Percentiles rank a stretch among this genome's conserved stretches.
These are phyloP conservation scores for Cyanoliseus patagonus DNA, from an alignment of 2,113 vertebrate genomes.

Conservation along the genomic window DNA sequence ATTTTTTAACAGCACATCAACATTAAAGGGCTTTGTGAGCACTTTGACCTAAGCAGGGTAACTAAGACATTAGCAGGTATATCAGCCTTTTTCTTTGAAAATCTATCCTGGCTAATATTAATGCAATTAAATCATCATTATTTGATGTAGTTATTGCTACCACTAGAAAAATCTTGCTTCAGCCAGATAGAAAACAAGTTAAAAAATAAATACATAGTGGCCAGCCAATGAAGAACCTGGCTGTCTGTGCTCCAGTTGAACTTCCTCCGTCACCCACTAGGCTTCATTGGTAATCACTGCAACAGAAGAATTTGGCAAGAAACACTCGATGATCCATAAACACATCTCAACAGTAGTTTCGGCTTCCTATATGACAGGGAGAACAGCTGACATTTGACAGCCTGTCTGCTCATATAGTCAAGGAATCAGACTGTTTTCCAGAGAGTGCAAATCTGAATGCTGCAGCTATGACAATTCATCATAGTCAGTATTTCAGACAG, in stretches of 20 bases:
- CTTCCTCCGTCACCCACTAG: neutral
- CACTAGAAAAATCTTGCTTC: neutral
- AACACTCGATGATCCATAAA: neutral
- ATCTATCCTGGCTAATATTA: neutral
- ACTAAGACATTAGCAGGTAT: neutral
- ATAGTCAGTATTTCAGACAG: neutral
- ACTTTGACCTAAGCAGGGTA: neutral
- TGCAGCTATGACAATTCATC: neutral
- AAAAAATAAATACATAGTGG: neutral
- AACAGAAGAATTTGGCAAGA: neutral
- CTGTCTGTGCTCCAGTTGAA: neutral
- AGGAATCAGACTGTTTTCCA: neutral
- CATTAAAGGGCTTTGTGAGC: neutral
- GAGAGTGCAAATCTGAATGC: neutral
- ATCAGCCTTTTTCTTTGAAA: neutral
- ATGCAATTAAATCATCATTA: neutral
- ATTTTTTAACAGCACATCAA: neutral
- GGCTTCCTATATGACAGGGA: neutral
- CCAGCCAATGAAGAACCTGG: neutral
- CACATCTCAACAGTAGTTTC: neutral
- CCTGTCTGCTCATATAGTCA: neutral
- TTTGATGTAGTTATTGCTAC: neutral
- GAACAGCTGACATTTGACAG: neutral
- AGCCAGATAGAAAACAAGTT: neutral
- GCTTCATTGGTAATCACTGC: neutral